Evolutionary conservation across 2,888 invertebrate genomes (phyloP).

Genomic region (Trissoscelio sp.): DNA sequence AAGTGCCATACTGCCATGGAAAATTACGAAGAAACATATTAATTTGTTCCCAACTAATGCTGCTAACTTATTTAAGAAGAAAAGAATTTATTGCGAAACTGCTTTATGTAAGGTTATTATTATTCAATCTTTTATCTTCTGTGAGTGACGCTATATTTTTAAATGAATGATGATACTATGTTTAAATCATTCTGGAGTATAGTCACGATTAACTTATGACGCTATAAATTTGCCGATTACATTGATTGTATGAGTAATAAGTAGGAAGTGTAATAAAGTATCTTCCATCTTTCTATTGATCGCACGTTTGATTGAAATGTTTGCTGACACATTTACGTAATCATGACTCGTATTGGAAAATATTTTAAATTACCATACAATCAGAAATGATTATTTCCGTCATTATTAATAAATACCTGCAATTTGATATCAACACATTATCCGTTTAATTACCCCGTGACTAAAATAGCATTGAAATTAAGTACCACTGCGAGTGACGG

Average conservation of each 20-base stretch:
- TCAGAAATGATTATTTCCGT: too few species aligned
- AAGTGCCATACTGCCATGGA: not conserved
- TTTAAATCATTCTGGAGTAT: too few species aligned
- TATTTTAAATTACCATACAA: too few species aligned
- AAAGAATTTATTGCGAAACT: constrained; percentile 1
- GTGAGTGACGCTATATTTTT: not conserved
- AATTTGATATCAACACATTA: not conserved
- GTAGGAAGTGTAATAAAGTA: too few species aligned
- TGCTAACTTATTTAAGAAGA: not conserved
- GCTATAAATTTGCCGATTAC: too few species aligned
- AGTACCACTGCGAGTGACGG: not conserved
- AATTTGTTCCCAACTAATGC: not conserved
- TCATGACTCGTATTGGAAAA: too few species aligned
- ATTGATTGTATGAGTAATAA: too few species aligned
- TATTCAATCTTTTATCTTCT: not conserved
- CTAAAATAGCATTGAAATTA: not conserved
- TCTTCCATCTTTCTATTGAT: too few species aligned
- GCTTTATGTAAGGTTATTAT: not conserved
- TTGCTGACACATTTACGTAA: too few species aligned
- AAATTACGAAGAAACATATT: not conserved
- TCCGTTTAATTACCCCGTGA: not conserved
- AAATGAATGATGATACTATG: not conserved
- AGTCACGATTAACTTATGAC: too few species aligned
- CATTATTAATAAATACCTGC: too few species aligned
- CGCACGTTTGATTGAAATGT: too few species aligned